A percentile compares a stretch with the other conserved stretches of the same genome.
Evolutionary conservation across 2,888 invertebrate genomes (phyloP).

Genomic region (Oscheius sp.): DNA sequence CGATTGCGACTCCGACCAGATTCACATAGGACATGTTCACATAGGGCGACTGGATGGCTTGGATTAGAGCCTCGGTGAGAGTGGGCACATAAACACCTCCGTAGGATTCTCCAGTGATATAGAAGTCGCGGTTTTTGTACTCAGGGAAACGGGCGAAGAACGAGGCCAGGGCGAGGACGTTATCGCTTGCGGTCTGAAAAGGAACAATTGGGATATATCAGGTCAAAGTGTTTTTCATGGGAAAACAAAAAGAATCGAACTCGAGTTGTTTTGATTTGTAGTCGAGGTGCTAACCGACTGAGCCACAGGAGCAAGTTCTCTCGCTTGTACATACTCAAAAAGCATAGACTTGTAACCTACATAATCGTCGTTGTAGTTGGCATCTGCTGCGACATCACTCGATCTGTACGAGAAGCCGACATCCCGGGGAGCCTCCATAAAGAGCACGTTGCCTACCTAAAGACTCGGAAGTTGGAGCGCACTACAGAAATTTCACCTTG

Average conservation of each 20-base stretch:
- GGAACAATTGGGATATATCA: neutral
- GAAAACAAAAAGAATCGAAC: no score
- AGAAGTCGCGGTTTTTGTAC: slow-evolving; percentile 75
- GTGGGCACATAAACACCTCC: slow-evolving; percentile 76
- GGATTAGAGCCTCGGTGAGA: slow-evolving; percentile 55
- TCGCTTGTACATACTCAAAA: no score
- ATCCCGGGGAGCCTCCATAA: slow-evolving; percentile 77
- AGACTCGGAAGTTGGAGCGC: slow-evolving; percentile 9
- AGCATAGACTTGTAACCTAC: slow-evolving; percentile 9
- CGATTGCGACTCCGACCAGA: slow-evolving; percentile 68
- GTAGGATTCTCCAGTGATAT: slow-evolving; percentile 73
- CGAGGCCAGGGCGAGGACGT: slow-evolving; percentile 74
- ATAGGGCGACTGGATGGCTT: slow-evolving; percentile 38
- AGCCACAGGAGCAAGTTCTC: no score
- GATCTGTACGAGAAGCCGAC: slow-evolving; percentile 77
- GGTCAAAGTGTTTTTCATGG: no score
- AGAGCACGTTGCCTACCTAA: slow-evolving; percentile 76
- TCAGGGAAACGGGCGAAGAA: slow-evolving; percentile 76
- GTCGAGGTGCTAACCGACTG: no score
- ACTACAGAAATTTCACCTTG: slow-evolving; percentile 48
- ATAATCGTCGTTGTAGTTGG: slow-evolving; percentile 59
- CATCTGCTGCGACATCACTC: slow-evolving; percentile 52
- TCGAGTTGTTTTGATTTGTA: no score
- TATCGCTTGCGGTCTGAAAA: slow-evolving; percentile 75
- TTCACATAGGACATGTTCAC: slow-evolving; percentile 51